These are phyloP conservation scores for Andrena trimmerana DNA, from an alignment of 2,888 invertebrate species.

Conservation along the genomic window DNA sequence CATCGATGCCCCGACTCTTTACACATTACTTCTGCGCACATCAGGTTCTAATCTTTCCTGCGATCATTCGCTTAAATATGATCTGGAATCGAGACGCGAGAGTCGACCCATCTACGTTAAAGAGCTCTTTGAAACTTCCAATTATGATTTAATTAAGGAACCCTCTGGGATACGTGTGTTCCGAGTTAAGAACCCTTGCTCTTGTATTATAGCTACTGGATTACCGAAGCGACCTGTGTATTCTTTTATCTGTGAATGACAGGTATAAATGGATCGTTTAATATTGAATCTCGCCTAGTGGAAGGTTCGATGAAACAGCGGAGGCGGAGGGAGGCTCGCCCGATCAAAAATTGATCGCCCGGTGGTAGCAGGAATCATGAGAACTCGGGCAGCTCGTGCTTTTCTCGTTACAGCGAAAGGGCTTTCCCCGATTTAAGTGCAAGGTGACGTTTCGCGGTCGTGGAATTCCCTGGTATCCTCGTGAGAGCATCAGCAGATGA, in stretches of 20 bases:
- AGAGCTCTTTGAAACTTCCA: too few relatives aligned
- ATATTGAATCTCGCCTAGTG: not conserved
- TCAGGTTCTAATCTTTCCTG: too few relatives aligned
- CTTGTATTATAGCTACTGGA: too few relatives aligned
- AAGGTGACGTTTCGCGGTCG: slow-evolving; percentile 82
- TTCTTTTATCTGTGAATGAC: not conserved
- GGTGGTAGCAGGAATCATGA: slow-evolving; percentile 47
- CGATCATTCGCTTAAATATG: too few relatives aligned
- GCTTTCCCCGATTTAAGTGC: slow-evolving; percentile 79
- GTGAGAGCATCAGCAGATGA: slow-evolving; percentile 82
- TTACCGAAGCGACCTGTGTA: too few relatives aligned
- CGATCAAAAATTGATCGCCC: slow-evolving; percentile 34
- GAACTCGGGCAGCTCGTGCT: slow-evolving; percentile 61
- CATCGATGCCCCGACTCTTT: too few relatives aligned
- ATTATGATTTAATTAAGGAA: too few relatives aligned
- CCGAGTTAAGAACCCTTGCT: too few relatives aligned
- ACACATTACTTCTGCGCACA: too few relatives aligned
- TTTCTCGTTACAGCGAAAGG: slow-evolving; percentile 71
- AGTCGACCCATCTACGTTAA: too few relatives aligned
- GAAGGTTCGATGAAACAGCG: not conserved
- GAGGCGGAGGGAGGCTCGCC: not conserved
- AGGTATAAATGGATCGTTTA: not conserved
- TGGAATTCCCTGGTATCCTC: slow-evolving; percentile 80
- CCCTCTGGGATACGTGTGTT: too few relatives aligned
- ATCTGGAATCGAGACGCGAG: too few relatives aligned